phyloP scores from a whole-genome alignment of 2,113 vertebrate genomes.

The Microcebus griseorufus region DNA sequence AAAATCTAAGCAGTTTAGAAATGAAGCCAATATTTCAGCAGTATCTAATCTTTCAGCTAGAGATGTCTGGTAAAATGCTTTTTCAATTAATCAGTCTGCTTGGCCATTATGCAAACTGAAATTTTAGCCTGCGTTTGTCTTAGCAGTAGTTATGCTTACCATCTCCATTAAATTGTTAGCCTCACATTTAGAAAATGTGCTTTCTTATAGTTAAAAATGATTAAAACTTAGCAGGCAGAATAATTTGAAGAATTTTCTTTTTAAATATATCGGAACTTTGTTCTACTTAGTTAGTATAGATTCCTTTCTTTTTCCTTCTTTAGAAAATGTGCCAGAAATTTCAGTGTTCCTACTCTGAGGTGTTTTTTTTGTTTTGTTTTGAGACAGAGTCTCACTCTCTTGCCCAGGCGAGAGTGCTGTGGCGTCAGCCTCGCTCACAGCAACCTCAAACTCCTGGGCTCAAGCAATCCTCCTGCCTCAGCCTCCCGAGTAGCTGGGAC shows the following conservation, averaged over 20 bases:
- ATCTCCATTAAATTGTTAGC: conserved; percentile 72
- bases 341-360: neutral
- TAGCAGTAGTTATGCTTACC: conserved; percentile 64
- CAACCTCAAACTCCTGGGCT: too few species aligned
- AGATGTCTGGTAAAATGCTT: conserved; percentile 49
- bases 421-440: too few species aligned
- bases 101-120: conserved; percentile 52
- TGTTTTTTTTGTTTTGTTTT: neutral
- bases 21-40: conserved; percentile 13
- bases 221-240: conserved; percentile 74
- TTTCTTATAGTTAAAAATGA: conserved; percentile 64
- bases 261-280: conserved; percentile 50
- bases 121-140: conserved; percentile 55
- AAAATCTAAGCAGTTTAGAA: conserved; percentile 57
- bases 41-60: neutral
- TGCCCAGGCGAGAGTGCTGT: too few species aligned
- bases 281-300: neutral
- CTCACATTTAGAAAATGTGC: conserved; percentile 71
- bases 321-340: conserved; percentile 35
- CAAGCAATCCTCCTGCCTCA: too few species aligned
- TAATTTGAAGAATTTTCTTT: conserved; percentile 74
- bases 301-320: conserved; percentile 36
- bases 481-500: too few species aligned
- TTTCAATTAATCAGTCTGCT: conserved; percentile 55
- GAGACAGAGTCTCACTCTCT: too few species aligned